Evolutionary conservation across 2,113 vertebrate species (phyloP).

Genomic region (Tenebrosternarchus preto): DNA sequence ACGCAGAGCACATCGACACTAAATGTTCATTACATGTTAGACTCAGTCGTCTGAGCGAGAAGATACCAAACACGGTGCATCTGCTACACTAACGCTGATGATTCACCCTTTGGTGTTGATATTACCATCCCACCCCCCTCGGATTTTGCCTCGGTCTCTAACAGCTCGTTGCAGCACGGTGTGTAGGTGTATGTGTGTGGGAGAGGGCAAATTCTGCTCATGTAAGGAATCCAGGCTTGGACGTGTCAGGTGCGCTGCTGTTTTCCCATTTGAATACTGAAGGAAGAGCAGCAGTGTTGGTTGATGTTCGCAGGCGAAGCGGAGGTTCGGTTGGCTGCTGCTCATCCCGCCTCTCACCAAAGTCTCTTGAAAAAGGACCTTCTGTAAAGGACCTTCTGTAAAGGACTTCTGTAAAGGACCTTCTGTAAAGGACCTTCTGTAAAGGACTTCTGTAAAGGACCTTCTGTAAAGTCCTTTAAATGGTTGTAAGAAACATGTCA

Average conservation of each 20-base stretch:
- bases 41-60: constrained; percentile 16
- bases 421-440: not conserved
- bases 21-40: not conserved
- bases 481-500: not conserved
- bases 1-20: not conserved
- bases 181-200: constrained; percentile 78
- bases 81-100: constrained; percentile 45
- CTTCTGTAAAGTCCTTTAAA: not conserved
- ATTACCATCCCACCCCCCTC: constrained; percentile 35
- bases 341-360: not conserved
- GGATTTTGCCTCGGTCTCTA: constrained; percentile 46
- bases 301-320: not conserved
- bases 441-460: not conserved
- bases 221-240: constrained; percentile 74
- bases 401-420: not conserved
- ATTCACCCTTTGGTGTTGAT: constrained; percentile 53
- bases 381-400: not conserved
- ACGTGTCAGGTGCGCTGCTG: constrained; percentile 55
- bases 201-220: constrained; percentile 71
- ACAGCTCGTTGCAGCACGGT: constrained; percentile 56
- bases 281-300: constrained; percentile 25
- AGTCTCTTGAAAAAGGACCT: not conserved
- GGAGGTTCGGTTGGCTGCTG: not conserved
- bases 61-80: constrained; percentile 26
- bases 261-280: not conserved